Base-by-base conservation (phyloP, 2,797 vertebrate genomes). In the Eulemur mongoz region DNA sequence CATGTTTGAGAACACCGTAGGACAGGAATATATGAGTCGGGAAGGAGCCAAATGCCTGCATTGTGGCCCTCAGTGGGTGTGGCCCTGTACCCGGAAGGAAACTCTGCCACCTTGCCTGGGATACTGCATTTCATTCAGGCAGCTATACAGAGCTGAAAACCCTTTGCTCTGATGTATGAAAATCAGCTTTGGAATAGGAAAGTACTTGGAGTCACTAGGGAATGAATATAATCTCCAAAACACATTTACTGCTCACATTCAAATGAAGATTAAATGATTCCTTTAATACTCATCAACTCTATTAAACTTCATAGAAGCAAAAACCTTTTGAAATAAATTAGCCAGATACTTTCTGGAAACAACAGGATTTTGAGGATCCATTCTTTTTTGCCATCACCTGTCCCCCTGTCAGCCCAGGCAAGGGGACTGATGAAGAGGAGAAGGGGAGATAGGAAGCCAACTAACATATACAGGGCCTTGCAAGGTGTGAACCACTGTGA, bases 251-350 rank as follows among this genome's bases (percentile, higher is more conserved):
- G 97, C 96, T 98, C 97, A 98, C 97, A 98, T 98, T 96, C 97
- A 98, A 97, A 98, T 98, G 97, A 98, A 98, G 98, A 98, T 98
- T 98, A 98, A 96, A 94, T 95, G 95, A 98, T 98, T 98, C 92
- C 96, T 98, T 98, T 98, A 97, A 98, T 98, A 98, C 82, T 98
- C 97, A 98, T 97, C 96, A 98, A 94, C 96, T 98, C 96, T 97
- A 98, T 96, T 67, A 81, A 93, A 96, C 97, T 95, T 97, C 96
- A 96, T 94, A 96, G 95, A 98, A 97, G 89, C 93, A 98, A 98
- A 98, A 98, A 93, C 85, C 94, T 97, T 97, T 97, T 97, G 95
- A 97, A 5, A 94, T 95, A 97, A 98, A 97, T 94, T 97, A 97
- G 96, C 96, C 96, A 96, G 97, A 98, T 94, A 97, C 92, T 98